A percentile compares a stretch with the other conserved stretches of the same genome.
Conservation (phyloP, 35 echinoderm and acorn worm genomes). For the Ophioderma brevispina region DNA sequence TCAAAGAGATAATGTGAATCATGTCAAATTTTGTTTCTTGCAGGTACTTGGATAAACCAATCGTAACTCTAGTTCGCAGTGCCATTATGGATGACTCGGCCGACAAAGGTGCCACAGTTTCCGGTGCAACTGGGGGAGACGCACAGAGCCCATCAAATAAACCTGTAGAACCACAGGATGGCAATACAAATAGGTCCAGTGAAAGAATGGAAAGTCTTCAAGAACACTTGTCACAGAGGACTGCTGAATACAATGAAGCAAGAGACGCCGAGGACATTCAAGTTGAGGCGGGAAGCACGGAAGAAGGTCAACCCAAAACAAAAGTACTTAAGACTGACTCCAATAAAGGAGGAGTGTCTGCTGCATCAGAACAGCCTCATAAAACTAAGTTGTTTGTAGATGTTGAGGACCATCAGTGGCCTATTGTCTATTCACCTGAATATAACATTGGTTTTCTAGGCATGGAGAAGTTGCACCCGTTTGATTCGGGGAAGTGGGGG, state of each 20-base stretch:
- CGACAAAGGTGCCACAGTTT: too few species aligned
- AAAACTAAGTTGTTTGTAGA: slow-evolving; percentile 67
- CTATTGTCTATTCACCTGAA: slow-evolving; percentile 85
- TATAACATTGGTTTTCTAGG: slow-evolving; percentile 96
- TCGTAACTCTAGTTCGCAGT: too few species aligned
- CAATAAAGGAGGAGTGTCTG: not conserved
- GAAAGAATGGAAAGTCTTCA: not conserved
- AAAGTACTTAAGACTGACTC: not conserved
- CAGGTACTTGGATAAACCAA: too few species aligned
- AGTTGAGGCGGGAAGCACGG: not conserved
- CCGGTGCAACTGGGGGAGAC: too few species aligned
- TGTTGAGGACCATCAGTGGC: slow-evolving; percentile 70
- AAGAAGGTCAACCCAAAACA: not conserved
- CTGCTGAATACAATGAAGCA: not conserved
- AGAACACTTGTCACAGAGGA: not conserved
- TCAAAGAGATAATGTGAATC: too few species aligned
- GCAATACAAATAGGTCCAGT: not conserved
- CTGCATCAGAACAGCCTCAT: slow-evolving; percentile 3
- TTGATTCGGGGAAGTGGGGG: slow-evolving; percentile 96
- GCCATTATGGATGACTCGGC: too few species aligned
- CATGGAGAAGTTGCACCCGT: slow-evolving; percentile 90
- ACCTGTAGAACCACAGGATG: not conserved
- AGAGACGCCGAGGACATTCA: not conserved
- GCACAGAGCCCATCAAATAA: not conserved
- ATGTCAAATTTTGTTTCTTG: too few species aligned